Base-by-base conservation (phyloP, 2,888 invertebrate genomes). In the Erebia palarica region DNA sequence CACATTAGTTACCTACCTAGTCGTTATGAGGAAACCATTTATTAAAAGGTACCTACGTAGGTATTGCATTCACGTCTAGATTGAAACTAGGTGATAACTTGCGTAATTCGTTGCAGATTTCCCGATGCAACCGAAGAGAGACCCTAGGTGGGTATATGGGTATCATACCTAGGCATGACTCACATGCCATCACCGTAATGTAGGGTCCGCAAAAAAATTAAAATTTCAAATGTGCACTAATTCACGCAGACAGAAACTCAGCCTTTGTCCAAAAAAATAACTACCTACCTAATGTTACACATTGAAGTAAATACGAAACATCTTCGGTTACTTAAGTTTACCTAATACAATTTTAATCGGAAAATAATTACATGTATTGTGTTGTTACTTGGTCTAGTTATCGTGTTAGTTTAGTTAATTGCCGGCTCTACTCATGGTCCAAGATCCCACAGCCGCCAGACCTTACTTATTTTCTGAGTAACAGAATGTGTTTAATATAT, bases 91-190 rank as follows among this genome's bases (percentile, higher is more conserved):
- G 68, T 77, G 74, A 75, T 77, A 72, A 75, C 74, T 80, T 80
- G 79, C 78, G 78, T 76, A 79, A 80, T 77, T 78, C 73, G 69
- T 71, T 72, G 76, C 75, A 76, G 77, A 71, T 75, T 74, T 71
- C 63, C 71, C 73, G 73, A 75, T 76, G 75, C 76, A 75, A 76
- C 61, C 70, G 71, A 49, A 9, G 16, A 14, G 16, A 53, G 36
- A 36, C 36, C 36, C 36, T 36, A 36, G 7, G n/a, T n/a, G 18
- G 9, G 10, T 16, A 16, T 51, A 53, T 44, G 3, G 44, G 16
- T 27, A 3, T 3, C 27, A 16, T 16, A 53, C 16, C 9, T 16
- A 53, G 10, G 8, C 9, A 53, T 14, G 57, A 66, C 36, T 68
- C 51, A 36, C 18, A 16, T 36, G 60, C n/a, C n/a, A 8, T 36